phyloP scores from a whole-genome alignment of 2,113 vertebrate genomes.

The Dryoscopus gambensis region DNA sequence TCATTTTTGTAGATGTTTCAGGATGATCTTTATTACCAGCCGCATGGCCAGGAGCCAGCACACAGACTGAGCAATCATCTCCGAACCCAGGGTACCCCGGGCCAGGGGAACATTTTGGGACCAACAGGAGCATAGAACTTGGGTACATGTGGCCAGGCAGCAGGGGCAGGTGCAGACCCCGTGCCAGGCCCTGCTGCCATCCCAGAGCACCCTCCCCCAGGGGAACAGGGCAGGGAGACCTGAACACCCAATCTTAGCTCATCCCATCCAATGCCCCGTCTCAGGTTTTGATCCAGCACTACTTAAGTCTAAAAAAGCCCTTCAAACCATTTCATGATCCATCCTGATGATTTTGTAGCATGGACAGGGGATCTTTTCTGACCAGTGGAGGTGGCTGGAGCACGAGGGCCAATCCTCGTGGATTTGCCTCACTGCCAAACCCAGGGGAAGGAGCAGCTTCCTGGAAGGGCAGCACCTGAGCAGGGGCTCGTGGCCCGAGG shows the following conservation, averaged over 20 bases:
- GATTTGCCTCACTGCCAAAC: not conserved
- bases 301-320: not conserved
- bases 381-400: not conserved
- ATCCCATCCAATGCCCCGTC: not conserved
- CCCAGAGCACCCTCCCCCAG: too few relatives aligned
- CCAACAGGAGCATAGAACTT: too few relatives aligned
- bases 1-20: too few relatives aligned
- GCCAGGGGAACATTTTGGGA: too few relatives aligned
- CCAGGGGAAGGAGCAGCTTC: fast-evolving
- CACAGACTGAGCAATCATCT: too few relatives aligned
- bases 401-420: fast-evolving
- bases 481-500: not conserved
- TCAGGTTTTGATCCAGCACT: not conserved
- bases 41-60: too few relatives aligned
- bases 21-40: too few relatives aligned
- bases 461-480: not conserved
- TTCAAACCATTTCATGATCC: not conserved
- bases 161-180: too few relatives aligned
- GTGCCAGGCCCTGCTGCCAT: too few relatives aligned
- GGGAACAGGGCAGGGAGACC: too few relatives aligned
- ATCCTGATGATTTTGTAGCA: not conserved
- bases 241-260: not conserved
- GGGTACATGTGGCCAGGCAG: too few relatives aligned
- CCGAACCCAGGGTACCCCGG: too few relatives aligned
- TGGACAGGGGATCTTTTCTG: not conserved